These are phyloP conservation scores for Chaetodon trifascialis DNA, from an alignment of 2,113 vertebrate species.

Conservation along the genomic window DNA sequence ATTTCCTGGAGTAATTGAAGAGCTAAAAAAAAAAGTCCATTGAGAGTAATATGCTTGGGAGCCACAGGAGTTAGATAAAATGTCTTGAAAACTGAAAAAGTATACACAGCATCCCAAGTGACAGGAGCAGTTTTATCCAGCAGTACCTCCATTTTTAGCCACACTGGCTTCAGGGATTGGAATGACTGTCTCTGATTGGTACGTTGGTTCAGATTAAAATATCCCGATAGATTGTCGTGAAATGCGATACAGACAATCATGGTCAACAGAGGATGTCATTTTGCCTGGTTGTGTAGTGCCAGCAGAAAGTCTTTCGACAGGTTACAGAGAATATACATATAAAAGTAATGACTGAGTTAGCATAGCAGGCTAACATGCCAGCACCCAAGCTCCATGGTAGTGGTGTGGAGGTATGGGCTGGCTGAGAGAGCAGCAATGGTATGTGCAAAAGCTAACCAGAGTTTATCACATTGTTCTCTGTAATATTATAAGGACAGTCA, in stretches of 20 bases:
- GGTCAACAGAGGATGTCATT: neutral
- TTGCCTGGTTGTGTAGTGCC: neutral
- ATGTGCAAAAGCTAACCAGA: neutral
- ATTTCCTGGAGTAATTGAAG: conserved; percentile 63
- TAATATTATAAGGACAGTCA: neutral
- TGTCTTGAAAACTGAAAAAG: conserved; percentile 49
- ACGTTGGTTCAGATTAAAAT: neutral
- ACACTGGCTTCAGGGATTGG: neutral
- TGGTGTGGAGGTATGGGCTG: neutral
- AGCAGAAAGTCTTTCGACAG: neutral
- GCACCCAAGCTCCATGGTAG: neutral
- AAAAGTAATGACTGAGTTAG: neutral
- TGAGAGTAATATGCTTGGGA: conserved; percentile 43
- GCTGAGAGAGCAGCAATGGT: neutral
- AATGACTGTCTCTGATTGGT: neutral
- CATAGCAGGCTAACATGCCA: neutral
- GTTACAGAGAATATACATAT: neutral
- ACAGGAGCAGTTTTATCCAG: conserved; percentile 38
- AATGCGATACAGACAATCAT: neutral
- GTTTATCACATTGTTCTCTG: neutral
- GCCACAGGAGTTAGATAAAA: conserved; percentile 59
- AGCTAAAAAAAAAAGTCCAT: conserved; percentile 45
- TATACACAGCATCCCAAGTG: conserved; percentile 33
- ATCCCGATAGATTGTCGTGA: neutral
- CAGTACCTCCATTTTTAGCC: conserved; percentile 7